A percentile compares a stretch with the other conserved stretches of the same genome.
These are phyloP conservation scores for Mellivora capensis DNA, from an alignment of 2,113 vertebrate genomes.

Conservation along the genomic window DNA sequence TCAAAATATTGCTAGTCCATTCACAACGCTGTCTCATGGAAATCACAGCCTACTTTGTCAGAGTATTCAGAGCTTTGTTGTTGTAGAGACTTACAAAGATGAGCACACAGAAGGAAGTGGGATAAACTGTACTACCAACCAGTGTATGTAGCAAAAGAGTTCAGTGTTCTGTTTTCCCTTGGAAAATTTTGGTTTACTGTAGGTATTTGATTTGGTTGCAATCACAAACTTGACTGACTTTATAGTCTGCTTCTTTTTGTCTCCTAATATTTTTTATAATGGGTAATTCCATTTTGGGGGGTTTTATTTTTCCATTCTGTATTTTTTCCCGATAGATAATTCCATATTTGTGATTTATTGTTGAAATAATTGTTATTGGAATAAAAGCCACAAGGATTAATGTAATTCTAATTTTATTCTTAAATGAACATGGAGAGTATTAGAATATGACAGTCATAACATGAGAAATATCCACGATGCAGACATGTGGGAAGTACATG, in stretches of 20 bases:
- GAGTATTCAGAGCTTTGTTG: neutral
- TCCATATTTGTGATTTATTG: neutral
- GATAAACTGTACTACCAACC: fast-evolving
- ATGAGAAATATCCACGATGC: neutral
- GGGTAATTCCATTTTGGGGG: neutral
- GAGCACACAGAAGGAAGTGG: neutral
- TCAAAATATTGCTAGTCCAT: neutral
- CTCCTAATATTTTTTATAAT: neutral
- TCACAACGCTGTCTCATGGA: neutral
- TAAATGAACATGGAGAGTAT: neutral
- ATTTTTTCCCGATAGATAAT: neutral
- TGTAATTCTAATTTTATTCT: neutral
- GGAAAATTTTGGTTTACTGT: fast-evolving
- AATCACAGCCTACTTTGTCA: neutral
- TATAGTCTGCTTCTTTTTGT: neutral
- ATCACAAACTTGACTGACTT: neutral
- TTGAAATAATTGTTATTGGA: neutral
- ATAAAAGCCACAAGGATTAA: neutral
- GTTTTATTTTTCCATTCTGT: neutral
- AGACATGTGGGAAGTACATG: neutral
- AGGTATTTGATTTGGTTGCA: neutral
- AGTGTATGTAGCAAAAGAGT: neutral
- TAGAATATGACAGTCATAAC: neutral
- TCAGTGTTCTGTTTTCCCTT: neutral
- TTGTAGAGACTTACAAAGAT: neutral